These are phyloP conservation scores for Sinocyclocheilus anshuiensis DNA, from an alignment of 2,113 vertebrate genomes.

Conservation along the genomic window DNA sequence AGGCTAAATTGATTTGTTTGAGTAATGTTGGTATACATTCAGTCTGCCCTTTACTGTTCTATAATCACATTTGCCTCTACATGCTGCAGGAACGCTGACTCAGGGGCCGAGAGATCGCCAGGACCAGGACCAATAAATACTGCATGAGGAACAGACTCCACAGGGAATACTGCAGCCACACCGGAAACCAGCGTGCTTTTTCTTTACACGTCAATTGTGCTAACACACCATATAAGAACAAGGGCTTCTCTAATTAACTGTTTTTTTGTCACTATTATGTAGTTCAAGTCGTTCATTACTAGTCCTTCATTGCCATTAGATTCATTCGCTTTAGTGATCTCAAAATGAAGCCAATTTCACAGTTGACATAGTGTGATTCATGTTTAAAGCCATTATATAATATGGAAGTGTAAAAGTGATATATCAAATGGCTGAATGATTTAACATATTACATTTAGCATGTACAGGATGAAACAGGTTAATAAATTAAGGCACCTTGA, in stretches of 20 bases:
- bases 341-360: constrained; percentile 19
- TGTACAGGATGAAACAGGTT: background rate
- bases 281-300: background rate
- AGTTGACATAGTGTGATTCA: background rate
- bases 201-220: constrained; percentile 32
- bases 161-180: constrained; percentile 34
- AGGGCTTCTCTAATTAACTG: constrained; percentile 23
- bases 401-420: background rate
- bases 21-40: constrained; percentile 36
- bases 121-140: constrained; percentile 55
- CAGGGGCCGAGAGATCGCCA: constrained; percentile 41
- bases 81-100: constrained; percentile 52
- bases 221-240: constrained; percentile 21
- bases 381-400: background rate
- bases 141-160: constrained; percentile 51
- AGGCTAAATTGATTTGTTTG: constrained; percentile 38
- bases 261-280: background rate
- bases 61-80: constrained; percentile 55
- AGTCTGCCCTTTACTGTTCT: constrained; percentile 36
- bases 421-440: background rate
- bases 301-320: background rate
- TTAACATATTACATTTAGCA: background rate
- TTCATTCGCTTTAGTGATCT: constrained; percentile 11
- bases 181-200: constrained; percentile 30
- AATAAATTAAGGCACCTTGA: background rate